A percentile compares a stretch with the other conserved stretches of the same genome.
Evolutionary conservation across 2,113 vertebrate species (phyloP).

Genomic region (Datnioides undecimradiatus): DNA sequence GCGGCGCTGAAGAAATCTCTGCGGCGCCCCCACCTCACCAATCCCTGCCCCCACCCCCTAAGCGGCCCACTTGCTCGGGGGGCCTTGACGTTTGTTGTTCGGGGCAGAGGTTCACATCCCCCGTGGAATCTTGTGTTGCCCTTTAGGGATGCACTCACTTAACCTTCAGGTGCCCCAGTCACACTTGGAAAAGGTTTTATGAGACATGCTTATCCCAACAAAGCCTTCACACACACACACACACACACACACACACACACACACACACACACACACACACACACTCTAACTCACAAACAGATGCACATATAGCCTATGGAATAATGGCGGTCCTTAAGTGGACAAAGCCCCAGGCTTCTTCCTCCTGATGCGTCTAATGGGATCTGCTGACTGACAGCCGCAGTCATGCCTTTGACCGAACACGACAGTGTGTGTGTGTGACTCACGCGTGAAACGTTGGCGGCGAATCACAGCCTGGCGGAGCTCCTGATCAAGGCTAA

Average conservation of each 20-base stretch:
- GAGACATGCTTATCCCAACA: slow-evolving; percentile 17
- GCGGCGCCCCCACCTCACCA: no score
- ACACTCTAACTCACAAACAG: slow-evolving; percentile 29
- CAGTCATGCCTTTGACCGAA: slow-evolving; percentile 53
- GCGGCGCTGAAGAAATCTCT: no score
- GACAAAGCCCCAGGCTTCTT: slow-evolving; percentile 62
- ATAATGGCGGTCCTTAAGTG: slow-evolving; percentile 61
- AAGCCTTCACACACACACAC: slow-evolving; percentile 1
- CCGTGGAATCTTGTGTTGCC: slow-evolving; percentile 51
- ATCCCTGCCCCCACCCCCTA: fast-evolving
- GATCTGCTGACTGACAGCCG: slow-evolving; percentile 70
- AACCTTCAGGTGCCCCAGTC: slow-evolving; percentile 71
- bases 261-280: slow-evolving; percentile 7
- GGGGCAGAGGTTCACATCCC: slow-evolving; percentile 54
- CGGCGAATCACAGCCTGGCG: slow-evolving; percentile 17
- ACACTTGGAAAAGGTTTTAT: slow-evolving; percentile 55
- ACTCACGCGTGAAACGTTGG: slow-evolving; percentile 1
- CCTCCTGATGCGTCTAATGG: slow-evolving; percentile 65
- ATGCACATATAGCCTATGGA: slow-evolving; percentile 45
- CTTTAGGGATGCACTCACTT: slow-evolving; percentile 67
- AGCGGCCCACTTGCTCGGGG: neutral
- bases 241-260: slow-evolving; percentile 15
- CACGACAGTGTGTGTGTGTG: slow-evolving; percentile 9
- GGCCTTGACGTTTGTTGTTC: slow-evolving; percentile 26
- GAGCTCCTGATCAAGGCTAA: slow-evolving; percentile 3